Conservation (phyloP, 2,113 vertebrate species). For the Cavia porcellus region DNA sequence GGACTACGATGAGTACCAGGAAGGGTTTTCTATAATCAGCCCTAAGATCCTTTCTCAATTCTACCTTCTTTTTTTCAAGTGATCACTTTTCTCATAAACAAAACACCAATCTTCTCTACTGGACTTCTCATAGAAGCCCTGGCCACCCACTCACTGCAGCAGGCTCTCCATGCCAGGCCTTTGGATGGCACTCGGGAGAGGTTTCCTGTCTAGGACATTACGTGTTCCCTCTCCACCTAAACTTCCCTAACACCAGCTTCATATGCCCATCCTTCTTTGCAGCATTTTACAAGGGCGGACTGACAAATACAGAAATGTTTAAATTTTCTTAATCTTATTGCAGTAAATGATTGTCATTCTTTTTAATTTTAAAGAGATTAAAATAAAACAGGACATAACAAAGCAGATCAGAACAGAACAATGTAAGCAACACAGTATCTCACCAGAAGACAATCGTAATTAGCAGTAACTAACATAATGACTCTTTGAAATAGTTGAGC, state of each 20-base stretch:
- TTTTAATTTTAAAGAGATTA: too few relatives aligned
- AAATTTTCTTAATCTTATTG: neutral
- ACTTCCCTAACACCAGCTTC: neutral
- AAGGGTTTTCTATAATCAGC: too few relatives aligned
- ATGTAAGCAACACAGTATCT: too few relatives aligned
- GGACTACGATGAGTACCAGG: too few relatives aligned
- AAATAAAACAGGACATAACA: too few relatives aligned
- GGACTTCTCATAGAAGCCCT: neutral
- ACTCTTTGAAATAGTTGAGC: too few relatives aligned
- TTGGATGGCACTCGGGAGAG: neutral
- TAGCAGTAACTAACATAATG: too few relatives aligned
- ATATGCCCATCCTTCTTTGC: neutral
- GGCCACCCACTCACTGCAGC: neutral
- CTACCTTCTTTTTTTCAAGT: neutral
- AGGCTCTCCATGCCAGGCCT: neutral
- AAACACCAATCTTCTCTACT: neutral
- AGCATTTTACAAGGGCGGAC: neutral
- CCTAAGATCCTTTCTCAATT: neutral
- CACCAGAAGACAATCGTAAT: too few relatives aligned
- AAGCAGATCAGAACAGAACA: too few relatives aligned
- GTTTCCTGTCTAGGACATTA: neutral
- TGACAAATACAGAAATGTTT: neutral
- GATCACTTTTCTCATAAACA: neutral
- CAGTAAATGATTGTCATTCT: neutral
- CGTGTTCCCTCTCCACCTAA: neutral